A percentile compares a stretch with the other conserved stretches of the same genome.
These are phyloP conservation scores for Aurelia aurita complex sp. Pacific DNA, from an alignment of 30 jellyfish, hydroid and myxozoan species.

Conservation along the genomic window DNA sequence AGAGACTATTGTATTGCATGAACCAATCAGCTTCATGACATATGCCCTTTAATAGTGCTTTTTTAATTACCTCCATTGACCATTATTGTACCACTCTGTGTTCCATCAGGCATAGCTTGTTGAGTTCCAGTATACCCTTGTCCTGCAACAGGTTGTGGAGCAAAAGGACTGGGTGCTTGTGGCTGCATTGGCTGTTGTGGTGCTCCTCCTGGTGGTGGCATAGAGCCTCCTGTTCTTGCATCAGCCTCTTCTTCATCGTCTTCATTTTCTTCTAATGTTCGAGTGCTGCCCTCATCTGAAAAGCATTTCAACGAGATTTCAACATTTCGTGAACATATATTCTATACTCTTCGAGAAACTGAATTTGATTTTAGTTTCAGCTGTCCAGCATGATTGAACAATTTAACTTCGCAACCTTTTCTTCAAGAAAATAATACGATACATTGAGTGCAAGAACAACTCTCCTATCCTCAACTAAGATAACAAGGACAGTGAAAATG, in stretches of 20 bases:
- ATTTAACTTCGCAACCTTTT: no score
- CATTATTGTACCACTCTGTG: slow-evolving; percentile 46
- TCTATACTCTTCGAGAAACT: no score
- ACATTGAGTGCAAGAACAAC: no score
- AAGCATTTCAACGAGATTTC: not conserved
- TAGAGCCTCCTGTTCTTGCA: slow-evolving; percentile 52
- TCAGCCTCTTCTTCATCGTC: slow-evolving; percentile 69
- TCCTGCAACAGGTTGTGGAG: slow-evolving; percentile 54
- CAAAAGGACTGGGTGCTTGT: slow-evolving; percentile 22
- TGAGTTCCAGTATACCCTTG: slow-evolving; percentile 41
- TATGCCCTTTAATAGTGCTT: no score
- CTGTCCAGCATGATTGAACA: no score
- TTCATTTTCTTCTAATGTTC: slow-evolving; percentile 57
- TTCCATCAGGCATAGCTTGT: slow-evolving; percentile 65
- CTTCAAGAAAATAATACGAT: no score
- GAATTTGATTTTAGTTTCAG: no score
- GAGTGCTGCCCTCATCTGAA: slow-evolving; percentile 63
- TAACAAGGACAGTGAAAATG: no score
- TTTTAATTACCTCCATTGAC: slow-evolving; percentile 42
- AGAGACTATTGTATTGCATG: no score
- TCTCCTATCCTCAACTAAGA: no score
- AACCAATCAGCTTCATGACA: no score
- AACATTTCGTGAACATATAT: not conserved
- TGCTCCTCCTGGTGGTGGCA: slow-evolving; percentile 49
- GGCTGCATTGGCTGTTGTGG: slow-evolving; percentile 53